Evolutionary conservation across 1,140 invertebrate species (phyloP), one percentile per base, ranked within the genome.

Genomic region (Diorhabda elongata): DNA sequence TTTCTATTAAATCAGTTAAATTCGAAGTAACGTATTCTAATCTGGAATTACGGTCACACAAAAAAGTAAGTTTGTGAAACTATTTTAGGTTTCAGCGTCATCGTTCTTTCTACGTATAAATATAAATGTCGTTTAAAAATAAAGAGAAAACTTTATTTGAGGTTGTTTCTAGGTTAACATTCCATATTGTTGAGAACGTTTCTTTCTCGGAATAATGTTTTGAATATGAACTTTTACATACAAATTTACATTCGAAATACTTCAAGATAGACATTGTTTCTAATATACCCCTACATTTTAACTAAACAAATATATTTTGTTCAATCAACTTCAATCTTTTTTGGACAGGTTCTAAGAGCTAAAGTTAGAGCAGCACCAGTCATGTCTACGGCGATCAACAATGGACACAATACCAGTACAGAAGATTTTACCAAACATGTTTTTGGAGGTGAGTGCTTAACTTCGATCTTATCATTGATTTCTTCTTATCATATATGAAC

Each of bases 391-490:
- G 70, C 73, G 3, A 70, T 73, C 4, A 52, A 6, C 2, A 76
- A 76, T 67, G 75, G 73, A 9, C 71, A 75, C 57, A 69, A 69
- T 26, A 68, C 68, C 11, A 71, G 68, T 61, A 64, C 68, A 5
- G 73, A 74, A 56, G 73, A 76, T 66, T 76, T 76, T 61, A 71
- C 75, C 41, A 76, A 76, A 60, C 75, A 76, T 68, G 73, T 76
- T 8, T 76, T 76, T 71, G 75, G 75, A 70, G 73, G 73, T 75
- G 58, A 69, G 69, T 68, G 5, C 5, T 62, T 11, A 26, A 2
- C 26, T 26, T 26, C 26, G 26, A 26, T 26, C 26, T 26, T 26
- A 26, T 26, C 26, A 26, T 26, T 2, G 26, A 26, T 26, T 26
- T 26, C 26, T 26, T 26, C 26, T 26, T 26, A 26, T 26, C 26